These are phyloP conservation scores for Lomographa bimaculata DNA, from an alignment of 2,888 invertebrate species.

Conservation along the genomic window DNA sequence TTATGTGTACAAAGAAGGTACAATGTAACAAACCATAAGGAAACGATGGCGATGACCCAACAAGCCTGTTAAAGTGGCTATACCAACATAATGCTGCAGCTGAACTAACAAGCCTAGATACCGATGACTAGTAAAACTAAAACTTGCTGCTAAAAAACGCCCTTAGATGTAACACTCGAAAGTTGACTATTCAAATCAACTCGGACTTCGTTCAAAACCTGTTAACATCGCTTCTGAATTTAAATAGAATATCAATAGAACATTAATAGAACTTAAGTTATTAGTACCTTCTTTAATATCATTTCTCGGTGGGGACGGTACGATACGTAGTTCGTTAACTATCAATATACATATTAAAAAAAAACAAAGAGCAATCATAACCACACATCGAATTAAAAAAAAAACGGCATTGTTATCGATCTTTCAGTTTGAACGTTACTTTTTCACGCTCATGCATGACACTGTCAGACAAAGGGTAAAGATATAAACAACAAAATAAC, in stretches of 20 bases:
- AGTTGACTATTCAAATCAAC: constrained; percentile 17
- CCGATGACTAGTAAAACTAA: too few species aligned
- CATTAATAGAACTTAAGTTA: background rate
- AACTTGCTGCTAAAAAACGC: constrained; percentile 15
- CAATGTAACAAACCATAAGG: constrained; percentile 1
- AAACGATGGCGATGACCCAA: constrained; percentile 14
- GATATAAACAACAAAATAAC: too few species aligned
- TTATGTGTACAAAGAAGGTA: constrained; percentile 2
- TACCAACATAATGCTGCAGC: constrained; percentile 9
- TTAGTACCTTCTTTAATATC: too few species aligned
- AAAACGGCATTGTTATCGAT: too few species aligned
- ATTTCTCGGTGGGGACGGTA: too few species aligned
- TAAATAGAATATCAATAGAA: constrained; percentile 6
- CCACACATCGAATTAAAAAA: too few species aligned
- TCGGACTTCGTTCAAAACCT: constrained; percentile 3
- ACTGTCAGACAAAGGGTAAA: too few species aligned
- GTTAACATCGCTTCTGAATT: constrained; percentile 6
- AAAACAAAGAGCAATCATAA: too few species aligned
- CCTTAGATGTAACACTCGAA: constrained; percentile 18
- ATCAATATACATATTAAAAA: too few species aligned
- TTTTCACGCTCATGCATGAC: too few species aligned
- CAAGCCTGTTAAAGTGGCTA: constrained; percentile 12
- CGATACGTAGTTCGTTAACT: too few species aligned
- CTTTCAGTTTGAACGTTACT: too few species aligned
- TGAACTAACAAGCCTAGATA: constrained; percentile 15